Conservation (phyloP, 35 echinoderm and acorn worm genomes). For the Eucidaris tribuloides region DNA sequence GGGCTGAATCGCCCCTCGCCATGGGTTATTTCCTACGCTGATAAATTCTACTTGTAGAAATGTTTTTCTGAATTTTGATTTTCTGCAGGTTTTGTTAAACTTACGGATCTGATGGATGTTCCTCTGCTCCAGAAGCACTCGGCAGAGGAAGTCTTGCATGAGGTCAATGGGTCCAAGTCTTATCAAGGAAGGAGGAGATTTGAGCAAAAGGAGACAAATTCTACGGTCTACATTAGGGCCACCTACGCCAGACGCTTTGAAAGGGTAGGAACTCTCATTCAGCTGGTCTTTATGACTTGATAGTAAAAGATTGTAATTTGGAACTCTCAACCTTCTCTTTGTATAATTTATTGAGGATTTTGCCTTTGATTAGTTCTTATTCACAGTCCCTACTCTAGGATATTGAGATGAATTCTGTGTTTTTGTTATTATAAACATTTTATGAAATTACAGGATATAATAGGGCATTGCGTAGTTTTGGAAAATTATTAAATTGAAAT, state of each 20-base stretch:
- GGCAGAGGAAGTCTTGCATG: constrained; percentile 33
- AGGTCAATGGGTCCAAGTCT: constrained; percentile 46
- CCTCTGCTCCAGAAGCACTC: constrained; percentile 46
- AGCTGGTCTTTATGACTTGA: neutral
- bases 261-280: neutral
- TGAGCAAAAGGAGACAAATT: constrained; percentile 43
- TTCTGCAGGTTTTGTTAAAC: constrained; percentile 68
- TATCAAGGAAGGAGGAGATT: constrained; percentile 59
- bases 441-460: neutral
- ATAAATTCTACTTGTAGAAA: neutral
- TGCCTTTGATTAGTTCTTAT: neutral
- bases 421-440: neutral
- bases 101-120: constrained; percentile 59
- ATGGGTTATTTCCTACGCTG: too few species aligned
- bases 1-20: too few species aligned
- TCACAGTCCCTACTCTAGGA: neutral
- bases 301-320: neutral
- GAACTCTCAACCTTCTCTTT: neutral
- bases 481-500: too few species aligned
- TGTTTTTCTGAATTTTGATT: neutral
- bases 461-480: too few species aligned
- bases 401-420: neutral
- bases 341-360: neutral
- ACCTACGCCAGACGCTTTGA: constrained; percentile 63
- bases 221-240: constrained; percentile 53